These are phyloP conservation scores for Drosophila dunni DNA, from an alignment of 1,140 invertebrate genomes.

Conservation along the genomic window DNA sequence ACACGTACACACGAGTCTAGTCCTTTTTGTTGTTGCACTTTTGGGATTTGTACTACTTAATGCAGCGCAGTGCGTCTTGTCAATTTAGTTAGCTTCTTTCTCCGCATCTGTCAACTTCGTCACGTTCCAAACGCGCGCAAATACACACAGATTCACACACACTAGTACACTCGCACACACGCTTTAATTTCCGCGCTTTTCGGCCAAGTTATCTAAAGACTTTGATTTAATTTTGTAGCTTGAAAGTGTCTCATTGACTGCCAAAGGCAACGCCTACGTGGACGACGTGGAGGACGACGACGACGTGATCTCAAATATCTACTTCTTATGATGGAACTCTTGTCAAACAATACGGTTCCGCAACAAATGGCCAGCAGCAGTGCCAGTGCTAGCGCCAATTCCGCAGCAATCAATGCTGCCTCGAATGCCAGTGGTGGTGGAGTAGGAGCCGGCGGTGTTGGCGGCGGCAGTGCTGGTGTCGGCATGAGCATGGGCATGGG, in stretches of 20 bases:
- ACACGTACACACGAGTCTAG: background rate
- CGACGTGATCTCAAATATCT: constrained; percentile 66
- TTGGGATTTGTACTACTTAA: constrained; percentile 64
- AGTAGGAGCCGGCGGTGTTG: constrained; percentile 39
- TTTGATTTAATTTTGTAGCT: constrained; percentile 38
- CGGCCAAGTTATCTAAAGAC: no score
- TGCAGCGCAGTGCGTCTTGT: constrained; percentile 45
- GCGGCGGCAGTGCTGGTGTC: constrained; percentile 5
- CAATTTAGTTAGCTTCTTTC: constrained; percentile 63
- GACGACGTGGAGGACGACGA: constrained; percentile 48
- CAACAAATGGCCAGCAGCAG: constrained; percentile 80
- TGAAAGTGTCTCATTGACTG: constrained; percentile 63
- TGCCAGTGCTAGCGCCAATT: constrained; percentile 50
- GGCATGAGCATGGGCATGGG: background rate
- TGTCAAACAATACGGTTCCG: constrained; percentile 80
- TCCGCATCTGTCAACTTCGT: constrained; percentile 65
- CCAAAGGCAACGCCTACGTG: constrained; percentile 38
- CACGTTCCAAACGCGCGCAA: constrained; percentile 69
- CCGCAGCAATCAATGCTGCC: constrained; percentile 37
- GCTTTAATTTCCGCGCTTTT: no score
- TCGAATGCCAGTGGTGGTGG: constrained; percentile 19
- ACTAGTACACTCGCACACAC: no score
- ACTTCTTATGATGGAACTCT: constrained; percentile 82
- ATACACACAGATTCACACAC: no score
- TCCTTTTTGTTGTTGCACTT: constrained; percentile 6